These are phyloP conservation scores for Australoheros scitulus DNA, from an alignment of 2,113 vertebrate genomes.

Conservation along the genomic window DNA sequence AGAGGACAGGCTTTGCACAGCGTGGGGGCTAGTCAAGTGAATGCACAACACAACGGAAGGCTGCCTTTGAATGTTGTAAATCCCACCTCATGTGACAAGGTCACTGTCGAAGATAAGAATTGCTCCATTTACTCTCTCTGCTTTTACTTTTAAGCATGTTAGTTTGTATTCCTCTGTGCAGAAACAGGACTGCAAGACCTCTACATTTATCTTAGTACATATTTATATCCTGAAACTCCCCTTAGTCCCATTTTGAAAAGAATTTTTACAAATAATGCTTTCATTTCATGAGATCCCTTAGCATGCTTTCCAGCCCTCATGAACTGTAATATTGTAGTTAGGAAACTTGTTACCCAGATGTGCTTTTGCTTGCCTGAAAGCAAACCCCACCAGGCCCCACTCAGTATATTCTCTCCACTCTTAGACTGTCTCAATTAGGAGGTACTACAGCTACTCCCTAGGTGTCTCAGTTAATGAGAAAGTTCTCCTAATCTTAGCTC, in stretches of 20 bases:
- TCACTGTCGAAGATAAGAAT: neutral
- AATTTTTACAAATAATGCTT: neutral
- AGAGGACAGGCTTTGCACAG: conserved; percentile 38
- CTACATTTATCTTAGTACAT: conserved; percentile 6
- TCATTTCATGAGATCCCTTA: conserved; percentile 22
- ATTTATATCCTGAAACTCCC: conserved; percentile 15
- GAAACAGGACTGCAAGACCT: neutral
- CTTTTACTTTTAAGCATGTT: neutral
- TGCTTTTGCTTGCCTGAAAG: conserved; percentile 16
- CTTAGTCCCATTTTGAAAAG: neutral
- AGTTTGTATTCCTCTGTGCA: neutral
- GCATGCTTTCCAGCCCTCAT: neutral
- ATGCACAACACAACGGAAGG: conserved; percentile 9
- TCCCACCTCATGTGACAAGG: conserved; percentile 13
- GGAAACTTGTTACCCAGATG: conserved; percentile 9
- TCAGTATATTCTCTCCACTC: conserved; percentile 31
- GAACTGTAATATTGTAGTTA: neutral
- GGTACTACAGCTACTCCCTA: conserved; percentile 38
- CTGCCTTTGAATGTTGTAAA: neutral
- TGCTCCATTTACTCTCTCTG: neutral
- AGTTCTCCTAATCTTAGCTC: conserved; percentile 53
- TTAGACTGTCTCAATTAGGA: conserved; percentile 49
- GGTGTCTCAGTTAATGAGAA: conserved; percentile 57
- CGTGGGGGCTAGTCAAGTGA: neutral
- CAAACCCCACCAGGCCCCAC: conserved; percentile 21